Conservation (phyloP, 2,888 invertebrate species). For the Aphrophora alni region DNA sequence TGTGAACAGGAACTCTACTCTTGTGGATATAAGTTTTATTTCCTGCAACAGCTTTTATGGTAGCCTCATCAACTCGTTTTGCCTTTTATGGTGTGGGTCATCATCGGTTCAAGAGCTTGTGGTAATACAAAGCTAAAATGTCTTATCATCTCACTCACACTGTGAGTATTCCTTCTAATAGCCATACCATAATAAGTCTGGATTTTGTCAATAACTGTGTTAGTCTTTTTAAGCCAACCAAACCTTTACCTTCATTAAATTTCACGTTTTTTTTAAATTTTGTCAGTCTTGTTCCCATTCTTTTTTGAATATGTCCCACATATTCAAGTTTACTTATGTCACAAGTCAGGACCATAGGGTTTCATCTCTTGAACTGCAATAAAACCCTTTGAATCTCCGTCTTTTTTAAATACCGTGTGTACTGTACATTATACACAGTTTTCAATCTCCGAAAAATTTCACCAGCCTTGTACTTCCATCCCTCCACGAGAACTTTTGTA, state of each 20-base stretch:
- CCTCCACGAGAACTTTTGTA: constrained; percentile 38
- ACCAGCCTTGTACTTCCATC: constrained; percentile 42
- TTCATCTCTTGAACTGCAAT: background rate
- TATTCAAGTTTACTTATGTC: constrained; percentile 10
- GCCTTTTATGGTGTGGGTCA: constrained; percentile 44
- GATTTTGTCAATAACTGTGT: constrained; percentile 48
- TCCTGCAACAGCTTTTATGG: constrained; percentile 34
- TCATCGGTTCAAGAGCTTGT: constrained; percentile 48
- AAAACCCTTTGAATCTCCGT: constrained; percentile 26
- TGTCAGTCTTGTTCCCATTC: constrained; percentile 39
- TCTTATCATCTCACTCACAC: constrained; percentile 47
- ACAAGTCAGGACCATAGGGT: constrained; percentile 35
- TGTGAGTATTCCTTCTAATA: constrained; percentile 46
- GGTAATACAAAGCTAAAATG: constrained; percentile 50
- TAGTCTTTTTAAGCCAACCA: constrained; percentile 44
- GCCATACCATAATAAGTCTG: constrained; percentile 49
- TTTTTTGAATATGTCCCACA: constrained; percentile 4
- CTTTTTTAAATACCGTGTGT: constrained; percentile 20
- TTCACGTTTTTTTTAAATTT: constrained; percentile 7
- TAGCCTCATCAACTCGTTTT: constrained; percentile 48
- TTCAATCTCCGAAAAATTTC: constrained; percentile 37
- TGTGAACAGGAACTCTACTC: background rate
- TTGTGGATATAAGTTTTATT: background rate
- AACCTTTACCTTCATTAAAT: constrained; percentile 30
- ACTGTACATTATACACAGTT: constrained; percentile 17